Evolutionary conservation across 2,797 vertebrate genomes (phyloP), one percentile per base, ranked within the genome.

Genomic region (Miichthys miiuy): DNA sequence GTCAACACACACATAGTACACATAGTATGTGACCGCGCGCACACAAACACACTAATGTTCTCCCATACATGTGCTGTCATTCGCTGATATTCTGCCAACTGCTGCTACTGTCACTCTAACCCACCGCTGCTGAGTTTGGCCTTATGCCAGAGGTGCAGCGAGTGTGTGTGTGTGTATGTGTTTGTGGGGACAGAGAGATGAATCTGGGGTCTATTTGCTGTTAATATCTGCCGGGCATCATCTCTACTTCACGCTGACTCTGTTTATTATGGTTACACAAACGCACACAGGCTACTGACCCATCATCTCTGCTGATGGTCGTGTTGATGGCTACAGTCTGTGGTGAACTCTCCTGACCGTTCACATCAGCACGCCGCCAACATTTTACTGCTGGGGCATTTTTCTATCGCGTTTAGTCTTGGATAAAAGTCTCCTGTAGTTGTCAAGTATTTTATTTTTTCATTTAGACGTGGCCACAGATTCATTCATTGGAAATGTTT

Each of bases 41-140:
- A 78, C 34, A 63, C 69, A 72, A 75, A 44, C 54, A 27, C 62
- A 63, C 41, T 47, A 55, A 84, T 70, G 64, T 81, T 77, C 54
- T 52, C 54, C 30, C 52, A 68, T 72, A 70, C 80, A 74, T 64
- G 10, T 44, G 34, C 77, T 80, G 68, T 77, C 79, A 77, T 82
- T 84, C 16, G 25, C 68, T 82, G 79, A 79, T 77, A 65, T 82
- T 72, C 81, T 79, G 83, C 88, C 88, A 92, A 89, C 82, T 81
- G 84, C 83, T 82, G 81, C 82, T 84, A 89, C 81, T 88, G 82
- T 88, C 83, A 82, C 65, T 87, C 83, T 64, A 63, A 75, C 62
- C 54, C 75, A 62, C 82, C 30, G 68, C 79, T 74, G 79, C 70
- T 56, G 80, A 77, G 78, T 74, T 66, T 87, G 88, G 90, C 74